Base-by-base conservation (phyloP, 1,140 invertebrate species). In the Neodiprion pinetum region DNA sequence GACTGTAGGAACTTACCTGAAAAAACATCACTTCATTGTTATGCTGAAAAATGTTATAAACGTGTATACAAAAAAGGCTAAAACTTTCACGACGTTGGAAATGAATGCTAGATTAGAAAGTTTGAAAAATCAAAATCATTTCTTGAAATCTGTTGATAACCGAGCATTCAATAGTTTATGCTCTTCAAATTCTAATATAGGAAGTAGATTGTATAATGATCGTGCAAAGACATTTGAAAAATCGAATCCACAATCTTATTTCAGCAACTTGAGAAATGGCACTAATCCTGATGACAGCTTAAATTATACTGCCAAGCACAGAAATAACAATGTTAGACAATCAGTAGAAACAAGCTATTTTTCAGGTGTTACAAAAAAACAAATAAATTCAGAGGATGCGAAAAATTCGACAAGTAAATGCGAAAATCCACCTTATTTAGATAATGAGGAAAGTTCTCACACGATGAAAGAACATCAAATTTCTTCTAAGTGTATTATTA, bases 51-150 rank as follows among this genome's bases (percentile, higher is more conserved):
- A 78, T 75, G 78, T 89, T 12, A 72, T 88, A 68, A 84, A 78
- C 11, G 81, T 87, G 68, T 89, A 88, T 75, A 80, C 83, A 2
- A 75, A 80, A 2, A 80, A 82, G 48, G 78, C 76, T n/a, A 77
- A 79, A 48, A 68, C 12, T 23, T 69, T 69, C 12, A 28, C 68
- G 11, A 28, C 11, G 7, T 69, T 21, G 23, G 21, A 69, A 21
- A 61, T 61, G 53, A 11, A 61, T 12, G 68, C 11, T 12, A 69
- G 68, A 69, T 21, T 69, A 21, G 68, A 23, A 69, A 69, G 68
- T 11, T 69, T 47, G 14, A 14, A 23, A 4, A 23, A 12, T 12
- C 11, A 61, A 12, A 14, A 4, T 61, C 11, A 61, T 17, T 9
- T 0, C 11, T 14, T 4, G 11, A 9, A 61, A 61, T 17, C 53